Percentiles rank a stretch among this genome's conserved stretches.
Conservation (phyloP, 2,888 invertebrate genomes). For the Philaethria dido region DNA sequence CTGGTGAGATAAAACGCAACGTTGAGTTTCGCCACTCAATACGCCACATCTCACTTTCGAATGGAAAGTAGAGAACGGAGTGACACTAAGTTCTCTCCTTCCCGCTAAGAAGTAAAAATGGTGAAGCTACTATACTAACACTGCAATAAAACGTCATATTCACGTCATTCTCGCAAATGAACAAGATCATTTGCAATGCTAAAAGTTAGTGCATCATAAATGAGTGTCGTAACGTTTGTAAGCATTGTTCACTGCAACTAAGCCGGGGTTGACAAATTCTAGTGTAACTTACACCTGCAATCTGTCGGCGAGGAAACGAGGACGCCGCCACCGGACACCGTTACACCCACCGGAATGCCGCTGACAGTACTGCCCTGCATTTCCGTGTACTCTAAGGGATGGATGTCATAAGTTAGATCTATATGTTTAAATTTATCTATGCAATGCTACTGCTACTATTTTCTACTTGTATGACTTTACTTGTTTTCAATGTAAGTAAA, state of each 20-base stretch:
- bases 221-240: constrained; percentile 5
- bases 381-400: not conserved
- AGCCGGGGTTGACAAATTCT: constrained; percentile 30
- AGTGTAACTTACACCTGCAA: constrained; percentile 26
- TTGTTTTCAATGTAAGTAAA: no score
- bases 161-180: not conserved
- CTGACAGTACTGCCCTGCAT: constrained; percentile 12
- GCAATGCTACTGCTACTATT: no score
- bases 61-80: not conserved
- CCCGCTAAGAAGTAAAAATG: no score
- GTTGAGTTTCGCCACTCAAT: no score
- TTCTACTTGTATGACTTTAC: no score
- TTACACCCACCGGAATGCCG: constrained; percentile 21
- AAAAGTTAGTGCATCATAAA: constrained; percentile 13
- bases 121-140: no score
- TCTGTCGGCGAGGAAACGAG: constrained; percentile 30
- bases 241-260: constrained; percentile 11
- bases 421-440: not conserved
- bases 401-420: not conserved
- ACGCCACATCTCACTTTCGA: no score
- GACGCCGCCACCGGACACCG: constrained; percentile 26
- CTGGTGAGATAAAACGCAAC: no score
- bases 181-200: constrained; percentile 15
- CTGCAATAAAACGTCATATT: not conserved
- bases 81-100: no score